These are phyloP conservation scores for Philonicus albiceps DNA, from an alignment of 2,888 invertebrate species.

Conservation along the genomic window DNA sequence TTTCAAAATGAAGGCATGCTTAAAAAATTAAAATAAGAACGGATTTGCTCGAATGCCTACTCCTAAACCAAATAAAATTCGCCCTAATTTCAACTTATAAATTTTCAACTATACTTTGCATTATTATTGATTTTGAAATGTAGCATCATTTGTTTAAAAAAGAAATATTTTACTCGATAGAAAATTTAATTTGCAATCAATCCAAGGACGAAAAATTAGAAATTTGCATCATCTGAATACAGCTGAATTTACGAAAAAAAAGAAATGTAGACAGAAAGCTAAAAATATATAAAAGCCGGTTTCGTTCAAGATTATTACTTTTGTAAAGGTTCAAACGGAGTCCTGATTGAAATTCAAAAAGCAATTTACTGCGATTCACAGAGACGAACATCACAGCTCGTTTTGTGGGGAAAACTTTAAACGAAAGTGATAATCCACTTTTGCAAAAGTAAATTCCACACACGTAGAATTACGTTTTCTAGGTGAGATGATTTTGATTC, in stretches of 20 bases:
- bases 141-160: background rate
- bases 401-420: background rate
- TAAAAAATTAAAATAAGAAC: too few relatives aligned
- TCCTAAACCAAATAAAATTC: background rate
- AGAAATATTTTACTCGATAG: background rate
- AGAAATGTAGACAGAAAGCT: background rate
- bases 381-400: background rate
- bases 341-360: constrained; percentile 18
- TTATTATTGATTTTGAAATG: background rate
- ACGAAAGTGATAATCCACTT: background rate
- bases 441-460: constrained; percentile 6
- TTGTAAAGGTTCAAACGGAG: background rate
- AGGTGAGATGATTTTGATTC: constrained; percentile 7
- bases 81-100: background rate
- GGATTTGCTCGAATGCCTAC: background rate
- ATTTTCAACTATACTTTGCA: background rate
- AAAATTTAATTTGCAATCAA: background rate
- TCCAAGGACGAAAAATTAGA: background rate
- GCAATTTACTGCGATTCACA: constrained; percentile 11
- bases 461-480: constrained; percentile 18
- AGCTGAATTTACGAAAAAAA: background rate
- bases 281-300: background rate
- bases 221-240: background rate
- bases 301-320: background rate
- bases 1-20: too few relatives aligned